Conservation (phyloP, 2,797 vertebrate genomes). For the Otolemur crassicaudatus region DNA sequence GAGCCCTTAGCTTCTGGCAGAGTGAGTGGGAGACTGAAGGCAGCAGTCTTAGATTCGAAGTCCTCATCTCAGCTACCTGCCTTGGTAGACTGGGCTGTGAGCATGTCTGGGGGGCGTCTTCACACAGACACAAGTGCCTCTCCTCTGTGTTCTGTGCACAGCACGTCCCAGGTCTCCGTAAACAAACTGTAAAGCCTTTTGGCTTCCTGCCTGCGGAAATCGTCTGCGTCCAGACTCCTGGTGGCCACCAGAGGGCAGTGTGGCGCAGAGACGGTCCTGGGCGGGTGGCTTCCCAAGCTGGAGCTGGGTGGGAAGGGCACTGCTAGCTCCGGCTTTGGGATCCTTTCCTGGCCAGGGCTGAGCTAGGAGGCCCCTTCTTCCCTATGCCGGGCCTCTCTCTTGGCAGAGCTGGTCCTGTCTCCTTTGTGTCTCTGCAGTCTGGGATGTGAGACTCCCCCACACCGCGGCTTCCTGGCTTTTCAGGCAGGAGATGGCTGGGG, state of each 20-base stretch:
- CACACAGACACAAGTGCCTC: background rate
- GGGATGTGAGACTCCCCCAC: background rate
- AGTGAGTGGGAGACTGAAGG: background rate
- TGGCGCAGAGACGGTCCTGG: conserved; percentile 70
- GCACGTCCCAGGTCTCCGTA: background rate
- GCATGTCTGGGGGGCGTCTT: background rate
- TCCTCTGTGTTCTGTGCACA: background rate
- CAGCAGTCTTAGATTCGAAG: background rate
- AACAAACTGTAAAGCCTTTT: conserved; percentile 60
- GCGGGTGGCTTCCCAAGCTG: background rate
- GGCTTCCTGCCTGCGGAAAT: background rate
- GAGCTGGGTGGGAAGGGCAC: background rate
- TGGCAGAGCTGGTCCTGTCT: background rate
- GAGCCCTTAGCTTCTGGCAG: background rate
- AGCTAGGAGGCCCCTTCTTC: background rate
- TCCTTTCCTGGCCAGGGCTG: background rate
- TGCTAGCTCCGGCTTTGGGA: background rate
- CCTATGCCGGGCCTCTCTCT: background rate
- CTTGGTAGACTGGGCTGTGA: background rate
- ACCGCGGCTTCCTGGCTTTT: background rate
- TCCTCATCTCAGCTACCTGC: background rate
- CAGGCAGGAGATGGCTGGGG: background rate
- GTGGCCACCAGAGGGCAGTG: conserved; percentile 89
- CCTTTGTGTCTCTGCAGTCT: background rate
- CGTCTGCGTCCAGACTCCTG: accelerated